Base-by-base conservation (phyloP, 2,797 vertebrate species). In the Lithobates pipiens region DNA sequence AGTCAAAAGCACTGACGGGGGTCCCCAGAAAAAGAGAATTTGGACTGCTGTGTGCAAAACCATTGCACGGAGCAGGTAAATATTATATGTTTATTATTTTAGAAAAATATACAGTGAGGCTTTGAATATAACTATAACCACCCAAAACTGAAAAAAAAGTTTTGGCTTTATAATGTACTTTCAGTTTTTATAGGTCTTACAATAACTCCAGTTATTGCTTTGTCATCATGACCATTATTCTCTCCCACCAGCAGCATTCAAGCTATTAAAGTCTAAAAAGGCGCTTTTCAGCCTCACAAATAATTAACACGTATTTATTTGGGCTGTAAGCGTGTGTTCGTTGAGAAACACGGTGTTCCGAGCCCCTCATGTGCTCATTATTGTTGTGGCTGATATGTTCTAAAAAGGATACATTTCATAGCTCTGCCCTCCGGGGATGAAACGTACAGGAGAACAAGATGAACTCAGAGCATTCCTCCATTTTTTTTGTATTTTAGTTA, bases 231-330 rank as follows among this genome's bases (percentile, higher is more conserved):
- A 70, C 15, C 27, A 54, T 80, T 54, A 80, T 27, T 4, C 3
- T 34, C 42, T 44, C 65, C 44, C 23, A 27, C 25, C 21, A 46
- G 63, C 63, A 9, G 63, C 16, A 80, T 50, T 70, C 11, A 69
- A 50, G 65, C 36, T 80, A 25, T 80, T 67, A 70, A 67, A 27
- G n/a, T 80, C 63, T n/a, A 44, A n/a, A 32, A 34, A n/a, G 6
- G 77, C 50, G 50, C 77, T 27, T 80, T 80, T 80, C 27, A 80
- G 70, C 67, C 25, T n/a, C 23, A 44, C 65, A 36, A 80, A 80
- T 65, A 80, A 80, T 80, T 21, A 67, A 29, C 18, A 34, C 16
- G 8, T 78, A 67, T 67, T 67, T 67, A 39, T 65, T 46, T 42
- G 27, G 3, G 57, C 23, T 25, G 13, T 42, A 63, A 78, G 29